Percentiles rank a stretch among this genome's conserved stretches.
Conservation (phyloP, 2,113 vertebrate genomes). For the Dendropsophus ebraccatus region DNA sequence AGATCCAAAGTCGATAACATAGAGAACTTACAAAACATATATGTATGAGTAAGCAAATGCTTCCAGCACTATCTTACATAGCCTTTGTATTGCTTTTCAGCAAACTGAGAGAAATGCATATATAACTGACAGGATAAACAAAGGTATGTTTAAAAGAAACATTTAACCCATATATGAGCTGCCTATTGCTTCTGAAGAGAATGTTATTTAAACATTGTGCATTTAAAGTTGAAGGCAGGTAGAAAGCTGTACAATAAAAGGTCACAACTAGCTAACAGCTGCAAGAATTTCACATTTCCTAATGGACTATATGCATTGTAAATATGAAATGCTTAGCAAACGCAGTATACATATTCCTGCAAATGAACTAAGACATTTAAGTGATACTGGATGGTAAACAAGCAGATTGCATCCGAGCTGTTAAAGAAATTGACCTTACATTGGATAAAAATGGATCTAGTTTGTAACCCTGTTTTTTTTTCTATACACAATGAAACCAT, state of each 20-base stretch:
- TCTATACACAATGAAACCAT: slow-evolving; percentile 25
- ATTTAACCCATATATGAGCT: background rate
- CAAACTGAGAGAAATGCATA: background rate
- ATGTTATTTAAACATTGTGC: slow-evolving; percentile 11
- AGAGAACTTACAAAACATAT: background rate
- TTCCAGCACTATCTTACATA: background rate
- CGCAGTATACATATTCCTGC: background rate
- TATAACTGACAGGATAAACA: slow-evolving; percentile 8
- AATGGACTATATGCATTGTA: slow-evolving; percentile 1
- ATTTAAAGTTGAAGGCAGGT: slow-evolving; percentile 5
- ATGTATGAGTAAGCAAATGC: background rate
- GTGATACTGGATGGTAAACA: slow-evolving; percentile 5
- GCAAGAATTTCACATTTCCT: slow-evolving; percentile 18
- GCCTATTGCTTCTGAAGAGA: background rate
- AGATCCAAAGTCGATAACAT: background rate
- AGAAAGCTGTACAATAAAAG: background rate
- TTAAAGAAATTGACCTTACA: background rate
- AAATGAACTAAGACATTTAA: slow-evolving; percentile 5
- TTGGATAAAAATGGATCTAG: background rate
- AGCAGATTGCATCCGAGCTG: background rate
- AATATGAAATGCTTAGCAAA: background rate
- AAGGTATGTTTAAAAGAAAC: background rate
- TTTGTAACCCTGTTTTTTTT: slow-evolving; percentile 1
- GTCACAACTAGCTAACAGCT: background rate
- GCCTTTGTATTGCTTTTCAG: background rate